A percentile compares a stretch with the other conserved stretches of the same genome.
Evolutionary conservation across 2,888 invertebrate species (phyloP).

Genomic region (Monochamus alternatus): DNA sequence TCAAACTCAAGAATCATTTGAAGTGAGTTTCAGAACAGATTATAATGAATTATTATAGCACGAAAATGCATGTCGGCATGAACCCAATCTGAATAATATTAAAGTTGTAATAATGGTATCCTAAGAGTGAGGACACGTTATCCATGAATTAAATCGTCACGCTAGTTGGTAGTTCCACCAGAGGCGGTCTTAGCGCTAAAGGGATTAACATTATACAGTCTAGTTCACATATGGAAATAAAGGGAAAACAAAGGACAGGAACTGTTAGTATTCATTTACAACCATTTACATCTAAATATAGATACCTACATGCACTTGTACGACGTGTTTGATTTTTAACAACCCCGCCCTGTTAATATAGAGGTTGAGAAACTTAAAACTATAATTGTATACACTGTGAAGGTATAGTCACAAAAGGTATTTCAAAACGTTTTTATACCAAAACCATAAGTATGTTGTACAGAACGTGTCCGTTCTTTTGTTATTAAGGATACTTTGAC

Average conservation of each 20-base stretch:
- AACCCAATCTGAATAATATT: slow-evolving; percentile 53
- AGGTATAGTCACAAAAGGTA: no score
- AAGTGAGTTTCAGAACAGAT: slow-evolving; percentile 43
- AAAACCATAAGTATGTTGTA: no score
- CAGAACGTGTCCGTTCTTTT: no score
- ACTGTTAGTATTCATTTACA: slow-evolving; percentile 1
- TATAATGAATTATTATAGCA: slow-evolving; percentile 49
- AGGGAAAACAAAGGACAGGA: not conserved
- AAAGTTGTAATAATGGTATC: slow-evolving; percentile 39
- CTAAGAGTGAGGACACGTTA: slow-evolving; percentile 45
- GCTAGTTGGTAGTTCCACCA: slow-evolving; percentile 30
- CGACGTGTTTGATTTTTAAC: no score
- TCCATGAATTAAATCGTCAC: slow-evolving; percentile 46
- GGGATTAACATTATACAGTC: slow-evolving; percentile 10
- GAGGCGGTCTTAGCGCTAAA: slow-evolving; percentile 8
- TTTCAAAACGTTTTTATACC: no score
- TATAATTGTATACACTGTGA: no score
- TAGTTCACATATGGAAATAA: slow-evolving; percentile 10
- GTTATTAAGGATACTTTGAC: no score
- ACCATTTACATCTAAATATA: slow-evolving; percentile 11
- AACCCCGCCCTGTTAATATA: no score
- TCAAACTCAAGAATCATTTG: slow-evolving; percentile 1
- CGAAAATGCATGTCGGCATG: slow-evolving; percentile 54
- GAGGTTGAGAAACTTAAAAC: no score
- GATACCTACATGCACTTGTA: not conserved